phyloP scores from a whole-genome alignment of 2,888 invertebrate species.

The Pachymerium ferrugineum region DNA sequence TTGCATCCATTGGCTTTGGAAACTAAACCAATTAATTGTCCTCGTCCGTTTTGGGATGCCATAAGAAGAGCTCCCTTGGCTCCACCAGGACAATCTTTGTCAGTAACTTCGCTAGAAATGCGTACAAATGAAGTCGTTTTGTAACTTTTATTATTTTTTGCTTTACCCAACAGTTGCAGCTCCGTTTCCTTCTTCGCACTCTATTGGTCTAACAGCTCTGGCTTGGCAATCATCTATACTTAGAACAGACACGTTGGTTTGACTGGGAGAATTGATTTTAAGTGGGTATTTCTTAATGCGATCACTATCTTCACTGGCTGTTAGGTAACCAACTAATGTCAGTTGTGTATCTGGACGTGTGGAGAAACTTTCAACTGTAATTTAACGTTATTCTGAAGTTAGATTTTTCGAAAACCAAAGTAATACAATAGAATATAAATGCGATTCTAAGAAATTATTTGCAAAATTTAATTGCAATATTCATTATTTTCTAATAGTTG shows the following conservation, averaged over 20 bases:
- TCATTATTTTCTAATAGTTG: too few relatives aligned
- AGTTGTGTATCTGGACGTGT: neutral
- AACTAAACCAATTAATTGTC: neutral
- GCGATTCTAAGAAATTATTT: too few relatives aligned
- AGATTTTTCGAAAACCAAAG: too few relatives aligned
- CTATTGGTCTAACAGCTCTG: neutral
- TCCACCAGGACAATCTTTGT: neutral
- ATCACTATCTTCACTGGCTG: neutral
- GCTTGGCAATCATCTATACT: neutral
- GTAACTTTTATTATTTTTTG: neutral
- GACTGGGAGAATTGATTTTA: neutral
- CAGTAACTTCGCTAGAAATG: neutral
- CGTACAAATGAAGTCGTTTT: neutral
- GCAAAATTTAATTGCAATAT: too few relatives aligned
- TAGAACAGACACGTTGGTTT: neutral
- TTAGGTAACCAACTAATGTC: neutral
- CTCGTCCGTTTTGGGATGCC: neutral
- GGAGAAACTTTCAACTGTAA: neutral
- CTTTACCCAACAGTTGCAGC: neutral
- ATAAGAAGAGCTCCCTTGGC: neutral
- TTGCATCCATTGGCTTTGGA: neutral
- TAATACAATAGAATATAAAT: too few relatives aligned
- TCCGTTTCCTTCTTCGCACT: neutral
- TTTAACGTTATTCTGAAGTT: too few relatives aligned
- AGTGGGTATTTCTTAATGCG: neutral